Conservation (phyloP, 2,888 invertebrate genomes). For the Hirudinaria manillensis region DNA sequence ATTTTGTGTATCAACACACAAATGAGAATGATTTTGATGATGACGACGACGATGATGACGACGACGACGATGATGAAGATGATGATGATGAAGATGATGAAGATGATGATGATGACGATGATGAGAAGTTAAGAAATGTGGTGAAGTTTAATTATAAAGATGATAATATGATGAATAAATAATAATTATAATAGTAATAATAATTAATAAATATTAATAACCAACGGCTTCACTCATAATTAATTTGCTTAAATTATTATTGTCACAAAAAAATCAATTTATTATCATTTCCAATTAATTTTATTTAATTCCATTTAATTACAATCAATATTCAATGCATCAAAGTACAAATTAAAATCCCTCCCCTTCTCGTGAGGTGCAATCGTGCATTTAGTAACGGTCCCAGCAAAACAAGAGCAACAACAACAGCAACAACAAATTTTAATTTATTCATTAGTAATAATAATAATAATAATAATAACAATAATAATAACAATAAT, state of each 20-base stretch:
- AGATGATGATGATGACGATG: constrained; percentile 8
- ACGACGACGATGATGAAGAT: not conserved
- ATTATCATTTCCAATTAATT: not conserved
- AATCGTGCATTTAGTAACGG: too few species aligned
- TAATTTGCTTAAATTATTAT: too few species aligned
- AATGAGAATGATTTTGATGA: not conserved
- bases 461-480: too few species aligned
- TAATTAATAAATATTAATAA: not conserved
- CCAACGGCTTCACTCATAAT: too few species aligned
- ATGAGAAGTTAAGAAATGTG: not conserved
- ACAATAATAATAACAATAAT: too few species aligned
- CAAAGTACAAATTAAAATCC: not conserved
- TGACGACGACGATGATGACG: not conserved
- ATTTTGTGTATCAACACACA: too few species aligned
- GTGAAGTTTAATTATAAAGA: not conserved
- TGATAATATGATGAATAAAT: too few species aligned
- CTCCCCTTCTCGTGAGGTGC: not conserved
- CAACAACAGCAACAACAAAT: not conserved
- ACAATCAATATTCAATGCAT: too few species aligned
- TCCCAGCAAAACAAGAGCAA: not conserved
- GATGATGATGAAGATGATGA: constrained; percentile 5
- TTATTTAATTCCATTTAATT: too few species aligned
- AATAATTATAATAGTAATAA: constrained; percentile 12
- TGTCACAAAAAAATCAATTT: not conserved
- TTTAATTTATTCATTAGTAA: not conserved